Evolutionary conservation across 1,140 invertebrate species (phyloP), one percentile per base, ranked within the genome.

Genomic region (Lordiphosa stackelbergi): DNA sequence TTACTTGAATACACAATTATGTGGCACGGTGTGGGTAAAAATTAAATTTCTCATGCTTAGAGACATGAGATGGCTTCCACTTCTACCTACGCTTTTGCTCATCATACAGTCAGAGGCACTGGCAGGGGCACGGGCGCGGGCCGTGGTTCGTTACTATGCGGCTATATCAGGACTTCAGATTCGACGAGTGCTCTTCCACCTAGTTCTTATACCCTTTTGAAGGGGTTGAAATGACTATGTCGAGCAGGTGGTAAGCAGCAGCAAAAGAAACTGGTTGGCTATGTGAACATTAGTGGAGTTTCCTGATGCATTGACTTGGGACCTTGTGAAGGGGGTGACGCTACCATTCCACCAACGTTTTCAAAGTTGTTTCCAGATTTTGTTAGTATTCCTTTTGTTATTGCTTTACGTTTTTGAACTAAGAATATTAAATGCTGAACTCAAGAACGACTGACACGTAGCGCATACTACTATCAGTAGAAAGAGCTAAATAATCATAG

Each of bases 1-100:
- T 71, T 81, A 75, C 75, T 81, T 79, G 75, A 81, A 81, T 71
- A 81, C 75, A 79, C 75, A 79, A 79, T 79, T 79, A 74, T 68
- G 74, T 59, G 74, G 74, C 56, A 55, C 37, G 28, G 65, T 48
- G 56, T 46, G 11, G 74, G 55, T 66, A 71, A 74, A 75, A 79
- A 79, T 79, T 81, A 81, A 81, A 79, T 79, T 81, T 66, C 66
- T 59, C 66, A 64, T 71, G 77, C 75, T 68, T 60, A 81, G 71
- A 66, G 61, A 57, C 43, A 47, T 36, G 64, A 31, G 28, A 52
- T 66, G 77, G 45, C 42, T 31, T 9, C 31, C 10, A 12, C 7
- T 16, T 19, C 28, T 28, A 9, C 22, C 24, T 9, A n/a, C 36
- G 42, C 59, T 56, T 65, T 57, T 60, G 66, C 75, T 81, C 75